Evolutionary conservation across 1,140 invertebrate species (phyloP).

Genomic region (Brachionus angularis): DNA sequence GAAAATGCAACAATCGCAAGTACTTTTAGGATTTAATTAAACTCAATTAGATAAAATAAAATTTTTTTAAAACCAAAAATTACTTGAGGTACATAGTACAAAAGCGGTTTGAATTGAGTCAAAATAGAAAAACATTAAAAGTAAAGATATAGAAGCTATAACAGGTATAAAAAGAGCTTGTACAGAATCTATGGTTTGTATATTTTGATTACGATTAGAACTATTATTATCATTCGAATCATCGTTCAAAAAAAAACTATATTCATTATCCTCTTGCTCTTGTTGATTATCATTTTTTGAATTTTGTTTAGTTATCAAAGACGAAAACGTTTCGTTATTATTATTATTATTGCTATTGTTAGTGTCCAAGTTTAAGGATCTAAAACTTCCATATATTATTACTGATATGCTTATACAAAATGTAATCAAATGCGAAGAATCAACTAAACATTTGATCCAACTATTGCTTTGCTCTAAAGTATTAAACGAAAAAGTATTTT

Average conservation of each 20-base stretch:
- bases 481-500: background rate
- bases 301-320: background rate
- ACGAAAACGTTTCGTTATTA: too few species aligned
- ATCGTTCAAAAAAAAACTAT: background rate
- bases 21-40: too few species aligned
- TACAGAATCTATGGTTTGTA: conserved; percentile 86
- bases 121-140: conserved; percentile 98
- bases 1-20: conserved; percentile 91
- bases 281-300: conserved; percentile 44
- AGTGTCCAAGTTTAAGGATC: conserved; percentile 55
- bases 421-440: conserved; percentile 89
- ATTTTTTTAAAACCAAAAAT: conserved; percentile 50
- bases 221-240: conserved; percentile 44
- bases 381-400: conserved; percentile 89
- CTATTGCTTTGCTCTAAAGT: conserved; percentile 47
- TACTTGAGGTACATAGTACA: conserved; percentile 93
- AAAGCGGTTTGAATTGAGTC: conserved; percentile 96
- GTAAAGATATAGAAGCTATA: conserved; percentile 86
- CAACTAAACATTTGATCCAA: conserved; percentile 85
- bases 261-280: conserved; percentile 49
- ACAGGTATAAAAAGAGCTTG: conserved; percentile 92
- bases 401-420: conserved; percentile 93
- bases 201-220: too few species aligned
- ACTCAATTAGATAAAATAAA: conserved; percentile 53
- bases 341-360: too few species aligned